Conservation (phyloP, 1,140 invertebrate species). For the Mycetomoellerius zeteki region DNA sequence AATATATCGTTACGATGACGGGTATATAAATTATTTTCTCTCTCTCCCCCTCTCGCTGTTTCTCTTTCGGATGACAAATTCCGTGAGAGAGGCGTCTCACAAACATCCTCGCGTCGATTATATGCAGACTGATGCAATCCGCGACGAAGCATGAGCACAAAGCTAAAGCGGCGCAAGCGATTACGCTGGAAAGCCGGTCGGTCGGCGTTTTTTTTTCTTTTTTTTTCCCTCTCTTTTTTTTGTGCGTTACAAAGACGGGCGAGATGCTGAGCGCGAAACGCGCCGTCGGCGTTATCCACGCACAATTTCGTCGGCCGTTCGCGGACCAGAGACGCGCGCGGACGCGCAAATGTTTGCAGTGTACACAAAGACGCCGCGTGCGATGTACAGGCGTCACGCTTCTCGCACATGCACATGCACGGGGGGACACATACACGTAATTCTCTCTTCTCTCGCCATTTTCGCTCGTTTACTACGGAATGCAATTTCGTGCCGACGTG, state of each 20-base stretch:
- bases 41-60: not conserved
- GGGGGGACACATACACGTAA: not conserved
- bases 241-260: conserved; percentile 28
- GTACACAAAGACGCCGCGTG: conserved; percentile 19
- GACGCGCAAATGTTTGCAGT: conserved; percentile 64
- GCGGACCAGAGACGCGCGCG: conserved; percentile 40
- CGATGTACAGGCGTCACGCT: not conserved
- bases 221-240: not conserved
- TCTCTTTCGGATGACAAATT: conserved; percentile 1
- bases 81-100: not conserved
- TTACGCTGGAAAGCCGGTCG: not conserved
- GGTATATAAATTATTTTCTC: not conserved
- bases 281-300: conserved; percentile 48
- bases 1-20: not conserved
- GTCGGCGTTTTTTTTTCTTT: conserved; percentile 5
- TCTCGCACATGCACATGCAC: no score
- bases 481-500: conserved; percentile 76
- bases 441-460: conserved; percentile 61
- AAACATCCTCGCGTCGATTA: not conserved
- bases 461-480: conserved; percentile 78
- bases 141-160: conserved; percentile 34
- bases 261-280: conserved; percentile 23
- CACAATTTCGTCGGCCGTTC: conserved; percentile 46
- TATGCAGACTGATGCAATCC: conserved; percentile 12
- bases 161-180: conserved; percentile 1